phyloP scores from a whole-genome alignment of 2,888 invertebrate genomes.

The Drepana falcataria region DNA sequence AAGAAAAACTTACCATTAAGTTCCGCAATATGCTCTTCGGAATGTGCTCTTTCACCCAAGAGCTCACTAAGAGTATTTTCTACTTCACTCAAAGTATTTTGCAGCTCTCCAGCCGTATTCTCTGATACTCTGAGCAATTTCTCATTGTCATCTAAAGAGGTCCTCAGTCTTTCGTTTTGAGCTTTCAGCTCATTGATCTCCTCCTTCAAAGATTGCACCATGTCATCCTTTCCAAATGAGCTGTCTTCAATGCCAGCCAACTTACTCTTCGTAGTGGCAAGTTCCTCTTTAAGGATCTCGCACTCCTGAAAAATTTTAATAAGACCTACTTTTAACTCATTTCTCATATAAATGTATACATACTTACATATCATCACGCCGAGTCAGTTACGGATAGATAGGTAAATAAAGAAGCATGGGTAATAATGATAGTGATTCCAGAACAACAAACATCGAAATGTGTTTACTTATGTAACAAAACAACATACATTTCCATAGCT shows the following conservation, averaged over 20 bases:
- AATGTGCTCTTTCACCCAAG: conserved; percentile 62
- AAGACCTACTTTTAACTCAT: no score
- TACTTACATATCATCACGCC: no score
- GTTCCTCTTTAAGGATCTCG: conserved; percentile 81
- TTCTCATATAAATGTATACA: no score
- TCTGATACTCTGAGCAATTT: conserved; percentile 82
- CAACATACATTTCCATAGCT: no score
- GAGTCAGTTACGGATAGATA: no score
- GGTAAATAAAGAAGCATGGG: no score
- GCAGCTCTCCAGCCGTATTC: conserved; percentile 88
- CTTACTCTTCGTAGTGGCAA: conserved; percentile 77
- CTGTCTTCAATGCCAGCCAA: conserved; percentile 83
- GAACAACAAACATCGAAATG: no score
- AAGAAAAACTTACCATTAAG: conserved; percentile 72
- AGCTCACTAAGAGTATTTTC: conserved; percentile 85
- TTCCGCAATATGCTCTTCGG: conserved; percentile 72
- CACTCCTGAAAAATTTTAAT: conserved; percentile 76
- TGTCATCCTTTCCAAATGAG: conserved; percentile 85
- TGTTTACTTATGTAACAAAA: no score
- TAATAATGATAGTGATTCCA: no score
- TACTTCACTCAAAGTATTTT: conserved; percentile 84
- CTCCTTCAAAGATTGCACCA: conserved; percentile 82
- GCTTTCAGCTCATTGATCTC: conserved; percentile 79
- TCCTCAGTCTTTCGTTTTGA: conserved; percentile 82
- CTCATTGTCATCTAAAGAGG: conserved; percentile 81